Percentiles rank a stretch among this genome's conserved stretches.
These are phyloP conservation scores for Tinamus major DNA, from an alignment of 2,797 vertebrate genomes.

Conservation along the genomic window DNA sequence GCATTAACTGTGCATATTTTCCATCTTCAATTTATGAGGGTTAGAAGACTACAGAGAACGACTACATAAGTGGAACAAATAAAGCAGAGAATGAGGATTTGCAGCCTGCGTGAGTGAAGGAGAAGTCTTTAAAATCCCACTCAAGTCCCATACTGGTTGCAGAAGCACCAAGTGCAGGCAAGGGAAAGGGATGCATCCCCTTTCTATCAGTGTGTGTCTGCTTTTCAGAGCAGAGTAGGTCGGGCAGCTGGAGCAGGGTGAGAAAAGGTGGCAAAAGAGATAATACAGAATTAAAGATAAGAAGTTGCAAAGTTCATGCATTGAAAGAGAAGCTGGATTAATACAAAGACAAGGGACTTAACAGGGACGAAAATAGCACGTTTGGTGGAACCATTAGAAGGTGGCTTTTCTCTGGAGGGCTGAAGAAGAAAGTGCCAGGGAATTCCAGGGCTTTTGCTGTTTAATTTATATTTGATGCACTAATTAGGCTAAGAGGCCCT, in stretches of 20 bases:
- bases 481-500: not conserved
- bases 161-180: fast-evolving
- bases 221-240: not conserved
- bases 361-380: not conserved
- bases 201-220: fast-evolving
- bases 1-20: fast-evolving
- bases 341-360: not conserved
- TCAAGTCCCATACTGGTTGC: not conserved
- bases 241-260: not conserved
- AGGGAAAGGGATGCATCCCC: not conserved
- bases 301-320: fast-evolving
- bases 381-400: not conserved
- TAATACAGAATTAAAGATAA: not conserved
- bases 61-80: not conserved
- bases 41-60: fast-evolving
- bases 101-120: fast-evolving
- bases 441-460: not conserved
- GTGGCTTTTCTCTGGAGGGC: not conserved
- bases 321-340: not conserved
- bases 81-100: not conserved
- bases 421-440: not conserved
- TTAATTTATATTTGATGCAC: not conserved
- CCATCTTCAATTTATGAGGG: not conserved
- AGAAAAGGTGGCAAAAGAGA: not conserved
- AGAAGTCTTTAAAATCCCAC: not conserved